Conservation (phyloP, 2,113 vertebrate species). For the Butorides virescens region DNA sequence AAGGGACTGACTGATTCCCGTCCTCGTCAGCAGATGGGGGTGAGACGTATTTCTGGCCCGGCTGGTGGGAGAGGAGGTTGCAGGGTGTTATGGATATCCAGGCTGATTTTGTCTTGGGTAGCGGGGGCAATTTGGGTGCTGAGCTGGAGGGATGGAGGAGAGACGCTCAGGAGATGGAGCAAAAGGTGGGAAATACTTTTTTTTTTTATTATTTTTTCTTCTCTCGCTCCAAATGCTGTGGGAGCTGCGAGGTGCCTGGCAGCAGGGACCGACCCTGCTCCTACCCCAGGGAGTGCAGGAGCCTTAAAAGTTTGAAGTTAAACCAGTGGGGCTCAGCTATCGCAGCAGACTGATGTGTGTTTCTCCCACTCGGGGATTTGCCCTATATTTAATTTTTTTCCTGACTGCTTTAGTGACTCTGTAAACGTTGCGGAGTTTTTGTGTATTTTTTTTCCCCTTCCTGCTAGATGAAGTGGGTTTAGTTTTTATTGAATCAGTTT, state of each 20-base stretch:
- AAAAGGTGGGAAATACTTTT: neutral
- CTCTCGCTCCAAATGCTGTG: neutral
- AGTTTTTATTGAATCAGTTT: constrained; percentile 72
- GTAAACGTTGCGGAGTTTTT: constrained; percentile 29
- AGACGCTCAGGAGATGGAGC: neutral
- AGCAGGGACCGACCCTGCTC: neutral
- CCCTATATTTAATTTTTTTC: constrained; percentile 56
- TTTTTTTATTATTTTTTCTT: too few relatives aligned
- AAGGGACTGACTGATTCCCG: neutral
- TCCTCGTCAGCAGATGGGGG: neutral
- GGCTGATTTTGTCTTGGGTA: neutral
- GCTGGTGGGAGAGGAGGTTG: neutral
- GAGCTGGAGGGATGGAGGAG: neutral
- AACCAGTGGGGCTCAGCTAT: constrained; percentile 55
- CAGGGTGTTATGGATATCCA: neutral
- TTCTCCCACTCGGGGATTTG: constrained; percentile 49
- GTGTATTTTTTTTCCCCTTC: constrained; percentile 16
- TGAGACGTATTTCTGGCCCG: neutral
- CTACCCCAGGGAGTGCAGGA: neutral
- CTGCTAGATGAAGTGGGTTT: constrained; percentile 64
- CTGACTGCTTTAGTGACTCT: constrained; percentile 63
- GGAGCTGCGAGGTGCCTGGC: neutral
- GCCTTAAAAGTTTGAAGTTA: constrained; percentile 1
- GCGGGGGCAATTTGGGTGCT: neutral
- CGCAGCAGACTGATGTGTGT: constrained; percentile 10